Percentiles rank a stretch among this genome's conserved stretches.
Evolutionary conservation across 1,140 invertebrate species (phyloP).

Genomic region (Calliopsis andreniformis): DNA sequence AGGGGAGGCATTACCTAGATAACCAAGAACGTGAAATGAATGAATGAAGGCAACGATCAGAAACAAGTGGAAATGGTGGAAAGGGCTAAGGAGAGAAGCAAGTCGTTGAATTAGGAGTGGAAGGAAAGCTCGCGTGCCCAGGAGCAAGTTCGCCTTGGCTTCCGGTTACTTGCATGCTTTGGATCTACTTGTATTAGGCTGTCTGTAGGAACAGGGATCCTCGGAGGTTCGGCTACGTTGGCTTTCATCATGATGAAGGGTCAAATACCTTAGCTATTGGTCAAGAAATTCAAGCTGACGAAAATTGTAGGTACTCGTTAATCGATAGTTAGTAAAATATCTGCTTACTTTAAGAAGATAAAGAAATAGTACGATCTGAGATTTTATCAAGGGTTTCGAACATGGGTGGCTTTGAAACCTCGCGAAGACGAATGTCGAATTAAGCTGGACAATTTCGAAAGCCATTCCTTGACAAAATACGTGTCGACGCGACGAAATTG

Average conservation of each 20-base stretch:
- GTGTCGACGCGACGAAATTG: constrained; percentile 25
- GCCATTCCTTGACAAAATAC: neutral
- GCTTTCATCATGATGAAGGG: constrained; percentile 18
- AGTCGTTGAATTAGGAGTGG: constrained; percentile 33
- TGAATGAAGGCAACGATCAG: constrained; percentile 58
- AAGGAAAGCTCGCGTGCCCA: constrained; percentile 65
- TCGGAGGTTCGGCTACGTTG: constrained; percentile 8
- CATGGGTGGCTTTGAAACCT: neutral
- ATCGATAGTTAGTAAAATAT: too few relatives aligned
- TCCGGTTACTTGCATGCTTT: constrained; percentile 73
- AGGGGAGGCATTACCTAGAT: constrained; percentile 69
- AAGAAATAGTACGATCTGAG: too few relatives aligned
- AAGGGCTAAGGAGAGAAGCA: constrained; percentile 16
- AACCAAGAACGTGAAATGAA: constrained; percentile 72
- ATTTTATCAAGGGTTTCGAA: too few relatives aligned
- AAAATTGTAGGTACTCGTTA: too few relatives aligned
- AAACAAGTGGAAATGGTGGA: constrained; percentile 13
- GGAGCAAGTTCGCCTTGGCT: constrained; percentile 68
- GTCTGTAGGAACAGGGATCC: constrained; percentile 37
- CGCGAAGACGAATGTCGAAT: neutral
- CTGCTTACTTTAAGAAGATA: too few relatives aligned
- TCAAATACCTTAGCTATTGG: neutral
- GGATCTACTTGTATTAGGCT: constrained; percentile 69
- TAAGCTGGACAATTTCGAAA: neutral
- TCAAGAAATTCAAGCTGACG: too few relatives aligned